These are phyloP conservation scores for Parotia lawesii DNA, from an alignment of 2,113 vertebrate genomes.

Conservation along the genomic window DNA sequence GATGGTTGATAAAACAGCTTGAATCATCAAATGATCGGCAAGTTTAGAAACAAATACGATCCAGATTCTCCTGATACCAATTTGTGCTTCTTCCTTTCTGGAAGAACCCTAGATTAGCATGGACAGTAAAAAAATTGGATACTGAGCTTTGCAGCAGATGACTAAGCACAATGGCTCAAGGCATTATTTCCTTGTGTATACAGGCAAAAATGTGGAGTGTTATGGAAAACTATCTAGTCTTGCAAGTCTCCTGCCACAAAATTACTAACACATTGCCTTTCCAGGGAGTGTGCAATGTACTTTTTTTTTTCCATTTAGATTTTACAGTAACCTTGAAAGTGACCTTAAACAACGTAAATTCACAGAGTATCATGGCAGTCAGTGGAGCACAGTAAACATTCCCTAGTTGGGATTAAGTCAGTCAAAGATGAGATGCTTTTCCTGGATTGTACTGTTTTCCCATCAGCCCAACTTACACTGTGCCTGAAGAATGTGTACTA, in stretches of 20 bases:
- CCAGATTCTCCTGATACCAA: not conserved
- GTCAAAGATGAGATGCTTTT: not conserved
- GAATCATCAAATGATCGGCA: not conserved
- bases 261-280: not conserved
- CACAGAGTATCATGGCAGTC: not conserved
- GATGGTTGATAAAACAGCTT: not conserved
- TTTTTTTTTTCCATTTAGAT: not conserved
- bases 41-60: not conserved
- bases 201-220: not conserved
- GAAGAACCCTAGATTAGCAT: not conserved
- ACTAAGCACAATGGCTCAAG: not conserved
- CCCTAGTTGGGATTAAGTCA: not conserved
- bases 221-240: not conserved
- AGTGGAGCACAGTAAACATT: not conserved
- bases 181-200: not conserved
- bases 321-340: not conserved
- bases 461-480: not conserved
- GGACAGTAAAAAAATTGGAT: not conserved
- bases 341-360: not conserved
- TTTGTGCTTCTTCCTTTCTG: not conserved
- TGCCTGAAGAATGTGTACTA: not conserved
- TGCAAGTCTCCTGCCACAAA: not conserved
- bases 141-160: not conserved
- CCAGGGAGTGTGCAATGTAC: not conserved
- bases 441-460: not conserved